These are phyloP conservation scores for Araneus ventricosus DNA, from an alignment of 1,140 invertebrate species.

Conservation along the genomic window DNA sequence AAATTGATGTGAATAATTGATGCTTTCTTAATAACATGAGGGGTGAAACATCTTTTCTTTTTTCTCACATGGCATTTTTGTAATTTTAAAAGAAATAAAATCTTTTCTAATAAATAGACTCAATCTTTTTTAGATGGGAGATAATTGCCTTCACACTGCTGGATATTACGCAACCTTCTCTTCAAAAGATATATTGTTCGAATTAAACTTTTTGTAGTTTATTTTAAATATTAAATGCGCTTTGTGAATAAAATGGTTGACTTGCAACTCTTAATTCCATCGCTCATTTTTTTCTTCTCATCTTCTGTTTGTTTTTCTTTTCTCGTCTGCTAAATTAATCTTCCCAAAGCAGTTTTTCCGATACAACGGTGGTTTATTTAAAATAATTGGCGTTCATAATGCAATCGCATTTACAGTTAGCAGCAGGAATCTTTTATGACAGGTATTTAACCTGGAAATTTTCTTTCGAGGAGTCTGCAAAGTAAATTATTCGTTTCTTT, in stretches of 20 bases:
- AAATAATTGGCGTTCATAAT: constrained; percentile 52
- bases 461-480: neutral
- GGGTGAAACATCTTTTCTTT: neutral
- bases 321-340: constrained; percentile 35
- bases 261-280: constrained; percentile 33
- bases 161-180: neutral
- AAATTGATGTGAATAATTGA: neutral
- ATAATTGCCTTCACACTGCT: neutral
- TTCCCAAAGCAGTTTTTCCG: constrained; percentile 20
- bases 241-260: neutral
- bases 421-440: neutral
- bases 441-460: constrained; percentile 44
- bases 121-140: neutral
- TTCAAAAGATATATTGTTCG: neutral
- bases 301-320: constrained; percentile 4
- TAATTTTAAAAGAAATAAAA: neutral
- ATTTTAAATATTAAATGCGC: constrained; percentile 42
- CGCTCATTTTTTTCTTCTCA: neutral
- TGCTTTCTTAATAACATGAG: neutral
- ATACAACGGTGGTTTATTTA: constrained; percentile 28
- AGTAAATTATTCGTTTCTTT: neutral
- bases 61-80: neutral
- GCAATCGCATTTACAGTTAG: constrained; percentile 31
- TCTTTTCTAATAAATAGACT: neutral
- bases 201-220: neutral